Conservation (phyloP, 2,888 invertebrate species). For the Ernsta delagoae region DNA sequence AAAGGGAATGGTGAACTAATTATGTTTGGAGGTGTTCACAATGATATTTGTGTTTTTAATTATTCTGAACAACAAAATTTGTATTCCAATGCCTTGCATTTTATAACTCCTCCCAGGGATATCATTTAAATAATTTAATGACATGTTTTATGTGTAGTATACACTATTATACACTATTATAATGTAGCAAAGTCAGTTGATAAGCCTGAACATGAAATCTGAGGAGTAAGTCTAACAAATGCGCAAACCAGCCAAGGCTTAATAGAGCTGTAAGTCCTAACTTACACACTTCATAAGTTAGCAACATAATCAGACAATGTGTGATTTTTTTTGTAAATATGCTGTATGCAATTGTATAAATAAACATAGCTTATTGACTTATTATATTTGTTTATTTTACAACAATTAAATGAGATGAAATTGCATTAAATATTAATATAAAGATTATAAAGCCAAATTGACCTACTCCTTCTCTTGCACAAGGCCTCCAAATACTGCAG, state of each 20-base stretch:
- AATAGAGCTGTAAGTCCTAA: neutral
- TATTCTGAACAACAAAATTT: conserved; percentile 84
- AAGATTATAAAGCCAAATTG: neutral
- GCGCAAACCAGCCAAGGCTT: neutral
- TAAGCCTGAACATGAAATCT: no score
- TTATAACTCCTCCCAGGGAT: conserved; percentile 89
- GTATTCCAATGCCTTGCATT: conserved; percentile 91
- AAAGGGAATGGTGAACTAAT: conserved; percentile 96
- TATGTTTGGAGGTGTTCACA: conserved; percentile 98
- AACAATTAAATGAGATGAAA: conserved; percentile 27
- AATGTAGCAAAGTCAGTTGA: neutral
- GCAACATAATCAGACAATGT: conserved; percentile 49
- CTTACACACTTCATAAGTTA: neutral
- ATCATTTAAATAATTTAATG: conserved; percentile 77
- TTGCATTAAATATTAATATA: neutral
- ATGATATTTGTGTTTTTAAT: conserved; percentile 88
- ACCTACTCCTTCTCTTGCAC: conserved; percentile 54
- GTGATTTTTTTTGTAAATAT: conserved; percentile 74
- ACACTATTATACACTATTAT: neutral
- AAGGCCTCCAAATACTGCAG: conserved; percentile 96
- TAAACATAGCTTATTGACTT: conserved; percentile 54
- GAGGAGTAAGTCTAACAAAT: no score
- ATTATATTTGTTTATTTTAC: conserved; percentile 46
- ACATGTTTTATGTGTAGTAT: neutral
- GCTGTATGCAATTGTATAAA: conserved; percentile 55